A percentile compares a stretch with the other conserved stretches of the same genome.
These are phyloP conservation scores for Hozukius guyotensis DNA, from an alignment of 2,797 vertebrate species.

Conservation along the genomic window DNA sequence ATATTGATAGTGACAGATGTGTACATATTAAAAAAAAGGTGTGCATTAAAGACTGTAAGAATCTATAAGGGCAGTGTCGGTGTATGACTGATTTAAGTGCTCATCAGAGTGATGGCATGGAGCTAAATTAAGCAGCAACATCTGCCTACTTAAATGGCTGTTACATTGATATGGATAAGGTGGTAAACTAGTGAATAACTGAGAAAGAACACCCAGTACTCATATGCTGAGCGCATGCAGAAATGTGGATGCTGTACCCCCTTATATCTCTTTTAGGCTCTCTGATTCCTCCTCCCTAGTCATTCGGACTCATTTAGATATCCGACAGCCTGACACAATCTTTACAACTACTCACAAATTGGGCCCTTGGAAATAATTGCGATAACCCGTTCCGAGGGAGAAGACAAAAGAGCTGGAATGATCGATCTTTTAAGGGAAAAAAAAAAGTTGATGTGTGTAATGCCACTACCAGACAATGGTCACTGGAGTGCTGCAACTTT, in stretches of 20 bases:
- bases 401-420: conserved; percentile 75
- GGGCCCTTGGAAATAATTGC: conserved; percentile 72
- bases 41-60: too few relatives aligned
- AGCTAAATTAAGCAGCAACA: neutral
- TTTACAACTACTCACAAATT: conserved; percentile 70
- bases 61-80: too few relatives aligned
- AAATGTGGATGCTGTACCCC: conserved; percentile 1
- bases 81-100: too few relatives aligned
- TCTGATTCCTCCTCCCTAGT: conserved; percentile 24
- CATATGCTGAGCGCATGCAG: neutral
- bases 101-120: too few relatives aligned
- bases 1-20: too few relatives aligned
- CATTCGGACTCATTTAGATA: conserved; percentile 50
- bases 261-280: conserved; percentile 31
- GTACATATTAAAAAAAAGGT: too few relatives aligned
- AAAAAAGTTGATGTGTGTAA: conserved; percentile 60
- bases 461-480: conserved; percentile 76
- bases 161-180: neutral
- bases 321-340: conserved; percentile 56
- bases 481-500: conserved; percentile 75
- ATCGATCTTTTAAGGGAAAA: conserved; percentile 76
- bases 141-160: neutral
- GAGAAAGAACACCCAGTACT: neutral
- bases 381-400: conserved; percentile 67
- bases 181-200: conserved; percentile 1